Evolutionary conservation across 2,113 vertebrate species (phyloP).

Genomic region (Mohoua ochrocephala): DNA sequence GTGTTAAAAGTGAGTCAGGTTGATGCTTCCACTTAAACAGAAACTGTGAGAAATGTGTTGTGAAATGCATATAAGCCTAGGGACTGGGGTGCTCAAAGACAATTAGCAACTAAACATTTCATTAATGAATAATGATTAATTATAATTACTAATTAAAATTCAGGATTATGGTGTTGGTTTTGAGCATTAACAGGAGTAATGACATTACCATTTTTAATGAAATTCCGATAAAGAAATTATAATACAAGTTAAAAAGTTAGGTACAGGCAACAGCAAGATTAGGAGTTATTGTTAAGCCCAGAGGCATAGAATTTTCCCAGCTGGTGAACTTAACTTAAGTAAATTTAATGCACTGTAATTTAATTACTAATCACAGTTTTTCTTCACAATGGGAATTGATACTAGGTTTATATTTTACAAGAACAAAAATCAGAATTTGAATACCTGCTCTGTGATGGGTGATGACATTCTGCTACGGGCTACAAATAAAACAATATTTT

Average conservation of each 20-base stretch:
- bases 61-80: conserved; percentile 70
- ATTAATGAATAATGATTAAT: conserved; percentile 86
- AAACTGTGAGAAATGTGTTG: conserved; percentile 55
- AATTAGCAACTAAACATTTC: conserved; percentile 81
- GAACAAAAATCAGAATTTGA: conserved; percentile 54
- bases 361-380: conserved; percentile 76
- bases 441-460: conserved; percentile 26
- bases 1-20: conserved; percentile 43
- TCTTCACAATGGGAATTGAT: conserved; percentile 67
- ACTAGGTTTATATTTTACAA: conserved; percentile 57
- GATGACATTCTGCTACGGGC: conserved; percentile 8
- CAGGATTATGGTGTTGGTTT: conserved; percentile 80
- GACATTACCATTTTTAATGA: conserved; percentile 81
- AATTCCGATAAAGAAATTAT: conserved; percentile 71
- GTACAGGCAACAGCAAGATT: conserved; percentile 60
- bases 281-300: conserved; percentile 73
- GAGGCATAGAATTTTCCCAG: conserved; percentile 70
- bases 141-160: conserved; percentile 85
- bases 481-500: conserved; percentile 46
- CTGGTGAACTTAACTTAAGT: conserved; percentile 75
- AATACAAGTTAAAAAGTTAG: conserved; percentile 60
- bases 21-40: conserved; percentile 58
- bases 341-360: conserved; percentile 79
- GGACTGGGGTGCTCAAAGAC: conserved; percentile 76
- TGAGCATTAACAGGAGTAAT: conserved; percentile 76